phyloP scores from a whole-genome alignment of 2,888 invertebrate species.

The Seira ritae region DNA sequence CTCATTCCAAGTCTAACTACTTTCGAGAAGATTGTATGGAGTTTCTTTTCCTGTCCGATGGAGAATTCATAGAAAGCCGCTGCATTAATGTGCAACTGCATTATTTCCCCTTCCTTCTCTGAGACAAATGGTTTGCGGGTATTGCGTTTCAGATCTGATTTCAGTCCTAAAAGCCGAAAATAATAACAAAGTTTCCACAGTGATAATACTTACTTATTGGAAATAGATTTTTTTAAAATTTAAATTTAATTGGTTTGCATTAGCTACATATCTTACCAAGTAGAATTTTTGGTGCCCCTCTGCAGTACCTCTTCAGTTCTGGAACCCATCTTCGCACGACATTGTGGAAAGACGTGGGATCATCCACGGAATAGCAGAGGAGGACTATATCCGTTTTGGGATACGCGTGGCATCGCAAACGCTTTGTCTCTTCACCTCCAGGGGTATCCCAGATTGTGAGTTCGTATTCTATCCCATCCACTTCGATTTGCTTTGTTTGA shows the following conservation, averaged over 20 bases:
- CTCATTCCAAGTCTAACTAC: conserved; percentile 53
- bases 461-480: conserved; percentile 87
- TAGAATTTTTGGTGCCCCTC: conserved; percentile 85
- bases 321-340: conserved; percentile 90
- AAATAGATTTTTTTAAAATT: neutral
- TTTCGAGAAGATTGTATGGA: conserved; percentile 56
- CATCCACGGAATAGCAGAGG: conserved; percentile 89
- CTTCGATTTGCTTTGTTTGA: conserved; percentile 85
- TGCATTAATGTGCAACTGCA: conserved; percentile 64
- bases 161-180: conserved; percentile 63
- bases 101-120: conserved; percentile 66
- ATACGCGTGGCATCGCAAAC: conserved; percentile 59
- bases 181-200: conserved; percentile 8
- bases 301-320: conserved; percentile 87
- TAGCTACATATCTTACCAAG: conserved; percentile 80
- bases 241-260: neutral
- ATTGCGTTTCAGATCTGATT: conserved; percentile 66
- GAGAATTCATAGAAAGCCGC: conserved; percentile 65
- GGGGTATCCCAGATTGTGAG: conserved; percentile 93
- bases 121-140: conserved; percentile 57
- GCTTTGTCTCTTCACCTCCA: conserved; percentile 61
- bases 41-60: conserved; percentile 57
- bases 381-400: conserved; percentile 89
- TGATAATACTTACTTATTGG: neutral
- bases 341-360: conserved; percentile 87